A percentile compares a stretch with the other conserved stretches of the same genome.
phyloP scores from a whole-genome alignment of 2,888 invertebrate genomes.

The Trichacis sp. region DNA sequence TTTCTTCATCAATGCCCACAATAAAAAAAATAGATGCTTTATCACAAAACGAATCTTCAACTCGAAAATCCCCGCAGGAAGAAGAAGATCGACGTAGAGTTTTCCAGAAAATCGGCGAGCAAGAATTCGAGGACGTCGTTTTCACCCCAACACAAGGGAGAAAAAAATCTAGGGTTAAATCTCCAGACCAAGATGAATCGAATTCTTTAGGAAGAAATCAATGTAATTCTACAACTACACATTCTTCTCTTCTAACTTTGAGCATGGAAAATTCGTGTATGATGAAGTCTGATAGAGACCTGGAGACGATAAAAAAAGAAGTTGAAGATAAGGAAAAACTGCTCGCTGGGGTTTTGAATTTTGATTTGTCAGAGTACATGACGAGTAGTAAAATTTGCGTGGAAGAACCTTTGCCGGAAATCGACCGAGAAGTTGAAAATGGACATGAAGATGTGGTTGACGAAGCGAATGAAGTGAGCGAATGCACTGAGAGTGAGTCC shows the following conservation, averaged over 20 bases:
- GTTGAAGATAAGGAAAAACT: conserved; percentile 82
- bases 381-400: conserved; percentile 49
- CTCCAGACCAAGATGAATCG: conserved; percentile 17
- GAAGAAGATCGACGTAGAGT: conserved; percentile 73
- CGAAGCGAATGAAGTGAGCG: conserved; percentile 24
- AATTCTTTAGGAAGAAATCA: not conserved
- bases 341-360: conserved; percentile 76
- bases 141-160: conserved; percentile 74
- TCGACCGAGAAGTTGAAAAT: conserved; percentile 23
- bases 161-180: conserved; percentile 48
- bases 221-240: conserved; percentile 47
- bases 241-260: conserved; percentile 53
- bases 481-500: conserved; percentile 47
- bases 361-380: conserved; percentile 70
- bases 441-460: conserved; percentile 3
- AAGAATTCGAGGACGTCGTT: conserved; percentile 78
- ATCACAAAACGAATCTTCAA: conserved; percentile 15
- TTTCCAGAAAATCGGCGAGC: conserved; percentile 79
- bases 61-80: conserved; percentile 24
- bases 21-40: conserved; percentile 46
- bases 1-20: conserved; percentile 72
- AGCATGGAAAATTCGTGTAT: conserved; percentile 55
- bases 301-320: conserved; percentile 76
- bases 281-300: conserved; percentile 53
- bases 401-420: conserved; percentile 18